Evolutionary conservation across 2,888 invertebrate genomes (phyloP), one percentile per base, ranked within the genome.

Genomic region (Monoplex corrugatus): DNA sequence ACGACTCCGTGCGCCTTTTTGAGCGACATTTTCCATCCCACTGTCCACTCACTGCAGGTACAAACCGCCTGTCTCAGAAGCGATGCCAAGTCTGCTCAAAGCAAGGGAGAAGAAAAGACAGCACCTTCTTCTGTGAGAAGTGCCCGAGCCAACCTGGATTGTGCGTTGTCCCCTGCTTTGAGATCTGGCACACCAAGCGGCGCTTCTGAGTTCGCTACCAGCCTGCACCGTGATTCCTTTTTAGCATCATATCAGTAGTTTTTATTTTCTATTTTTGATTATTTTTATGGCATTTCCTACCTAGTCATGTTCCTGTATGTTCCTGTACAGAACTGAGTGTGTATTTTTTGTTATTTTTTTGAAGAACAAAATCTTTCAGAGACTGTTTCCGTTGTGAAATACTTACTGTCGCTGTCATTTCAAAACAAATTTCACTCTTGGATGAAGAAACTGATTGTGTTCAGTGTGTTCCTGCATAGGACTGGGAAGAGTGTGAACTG

Each of bases 71-170:
- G 28, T 43, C 80, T 35, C 19, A 6, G 40, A 80, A 43, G 80
- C 35, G 75, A 13, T 80, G 80, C 80, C 16, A 23, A 28, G 80
- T 80, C 23, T 80, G 80, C 43, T 43, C 23, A 8, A 43, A 43
- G 23, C 13, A n/a, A 28, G 80, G 80, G 80, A 28, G 28, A 43
- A 40, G 43, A 40, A 40, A 16, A 1, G 80, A 80, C 19, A 43
- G 40, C 43, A 43, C 80, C 10, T 80, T 43, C 80, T 28, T 40
- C 5, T 80, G 80, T 80, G 43, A 3, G 43, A 43, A 43, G 6
- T 80, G 80, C 43, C 80, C 80, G 2, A 80, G 80, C 28, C 80
- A 80, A 28, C 80, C 80, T 80, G 80, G 43, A 23, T 43, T 80
- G 23, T 80, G 80, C 28, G 32, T 40, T 6, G 28, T 80, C 40